Evolutionary conservation across 2,797 vertebrate species (phyloP).

Genomic region (Xiphorhynchus erythropygius): DNA sequence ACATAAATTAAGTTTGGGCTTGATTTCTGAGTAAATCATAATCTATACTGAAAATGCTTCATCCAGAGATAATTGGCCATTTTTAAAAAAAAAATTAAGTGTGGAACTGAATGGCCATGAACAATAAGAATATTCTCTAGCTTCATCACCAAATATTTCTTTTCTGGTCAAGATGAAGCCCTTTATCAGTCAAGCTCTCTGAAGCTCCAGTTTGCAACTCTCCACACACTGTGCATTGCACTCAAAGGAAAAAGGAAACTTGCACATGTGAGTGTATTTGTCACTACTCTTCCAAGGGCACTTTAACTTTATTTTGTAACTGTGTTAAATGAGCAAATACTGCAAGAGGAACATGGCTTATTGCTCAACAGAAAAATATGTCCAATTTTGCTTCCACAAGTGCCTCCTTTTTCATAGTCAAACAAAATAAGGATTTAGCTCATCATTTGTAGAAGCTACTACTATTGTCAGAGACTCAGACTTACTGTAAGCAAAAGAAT

Average conservation of each 20-base stretch:
- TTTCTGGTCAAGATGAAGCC: constrained; percentile 9
- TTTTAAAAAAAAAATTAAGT: not conserved
- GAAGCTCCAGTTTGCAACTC: constrained; percentile 18
- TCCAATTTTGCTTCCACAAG: not conserved
- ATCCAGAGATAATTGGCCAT: constrained; percentile 42
- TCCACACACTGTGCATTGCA: not conserved
- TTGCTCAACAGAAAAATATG: constrained; percentile 14
- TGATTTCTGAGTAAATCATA: constrained; percentile 59
- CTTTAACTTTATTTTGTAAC: constrained; percentile 38
- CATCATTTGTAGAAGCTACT: constrained; percentile 2
- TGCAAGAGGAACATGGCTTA: not conserved
- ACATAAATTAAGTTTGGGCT: constrained; percentile 60
- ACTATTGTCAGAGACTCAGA: not conserved
- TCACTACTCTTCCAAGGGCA: not conserved
- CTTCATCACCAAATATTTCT: not conserved
- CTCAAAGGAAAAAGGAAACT: not conserved
- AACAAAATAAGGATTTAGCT: not conserved
- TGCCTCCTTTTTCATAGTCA: not conserved
- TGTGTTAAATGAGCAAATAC: constrained; percentile 4
- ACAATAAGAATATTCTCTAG: constrained; percentile 20
- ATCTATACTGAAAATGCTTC: constrained; percentile 58
- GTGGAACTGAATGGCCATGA: constrained; percentile 32
- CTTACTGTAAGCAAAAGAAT: constrained; percentile 5
- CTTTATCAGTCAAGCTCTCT: constrained; percentile 18
- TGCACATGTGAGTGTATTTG: constrained; percentile 3